A percentile compares a stretch with the other conserved stretches of the same genome.
phyloP scores from a whole-genome alignment of 2,113 vertebrate species.

The Podiceps cristatus region DNA sequence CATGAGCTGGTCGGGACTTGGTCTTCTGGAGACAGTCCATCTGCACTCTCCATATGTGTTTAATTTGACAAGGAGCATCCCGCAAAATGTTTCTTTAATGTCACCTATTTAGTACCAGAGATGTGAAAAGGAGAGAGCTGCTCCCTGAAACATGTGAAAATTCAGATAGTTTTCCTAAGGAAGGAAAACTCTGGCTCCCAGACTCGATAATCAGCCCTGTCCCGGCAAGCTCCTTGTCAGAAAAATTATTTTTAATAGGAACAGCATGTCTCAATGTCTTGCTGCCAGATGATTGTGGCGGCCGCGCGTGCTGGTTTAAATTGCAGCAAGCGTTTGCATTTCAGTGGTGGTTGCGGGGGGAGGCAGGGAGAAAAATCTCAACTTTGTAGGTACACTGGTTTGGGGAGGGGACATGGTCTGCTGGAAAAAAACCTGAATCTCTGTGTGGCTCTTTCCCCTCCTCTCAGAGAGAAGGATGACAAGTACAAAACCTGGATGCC shows the following conservation, averaged over 20 bases:
- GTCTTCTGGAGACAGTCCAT: neutral
- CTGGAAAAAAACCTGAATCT: neutral
- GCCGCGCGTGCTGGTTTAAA: neutral
- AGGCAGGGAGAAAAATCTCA: neutral
- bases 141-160: neutral
- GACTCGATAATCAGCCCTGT: neutral
- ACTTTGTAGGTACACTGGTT: neutral
- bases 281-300: slow-evolving; percentile 7
- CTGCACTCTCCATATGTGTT: neutral
- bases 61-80: slow-evolving; percentile 4
- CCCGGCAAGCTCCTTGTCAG: slow-evolving; percentile 49
- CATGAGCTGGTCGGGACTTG: neutral
- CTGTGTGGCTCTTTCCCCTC: neutral
- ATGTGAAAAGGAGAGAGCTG: neutral
- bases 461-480: slow-evolving; percentile 78
- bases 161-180: neutral
- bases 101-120: neutral
- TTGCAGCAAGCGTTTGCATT: neutral
- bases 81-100: neutral
- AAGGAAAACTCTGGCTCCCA: neutral
- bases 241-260: slow-evolving; percentile 53
- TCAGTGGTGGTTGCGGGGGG: neutral
- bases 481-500: slow-evolving; percentile 78
- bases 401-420: neutral
- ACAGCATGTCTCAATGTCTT: neutral